Evolutionary conservation across 2,113 vertebrate genomes (phyloP).

Genomic region (Dolichotis patagonum): DNA sequence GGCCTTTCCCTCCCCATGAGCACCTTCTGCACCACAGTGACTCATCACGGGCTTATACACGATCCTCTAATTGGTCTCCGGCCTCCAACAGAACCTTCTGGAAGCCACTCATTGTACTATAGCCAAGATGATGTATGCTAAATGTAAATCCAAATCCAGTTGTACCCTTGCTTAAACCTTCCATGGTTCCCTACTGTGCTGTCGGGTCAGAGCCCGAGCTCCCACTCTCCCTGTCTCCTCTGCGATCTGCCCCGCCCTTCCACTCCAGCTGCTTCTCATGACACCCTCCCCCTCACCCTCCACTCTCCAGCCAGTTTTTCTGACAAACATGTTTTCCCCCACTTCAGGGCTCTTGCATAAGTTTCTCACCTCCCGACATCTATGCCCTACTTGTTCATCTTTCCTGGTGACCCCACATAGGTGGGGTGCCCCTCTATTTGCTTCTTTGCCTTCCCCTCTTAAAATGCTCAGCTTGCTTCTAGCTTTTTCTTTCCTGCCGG

Average conservation of each 20-base stretch:
- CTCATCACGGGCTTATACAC: not conserved
- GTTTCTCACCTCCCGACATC: not conserved
- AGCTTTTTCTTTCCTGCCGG: not conserved
- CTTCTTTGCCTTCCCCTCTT: not conserved
- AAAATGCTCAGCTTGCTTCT: not conserved
- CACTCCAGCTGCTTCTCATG: not conserved
- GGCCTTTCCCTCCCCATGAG: not conserved
- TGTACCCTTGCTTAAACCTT: not conserved
- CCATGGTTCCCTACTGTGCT: not conserved
- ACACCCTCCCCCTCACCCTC: not conserved
- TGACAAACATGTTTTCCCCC: conserved; percentile 25
- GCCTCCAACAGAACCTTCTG: not conserved
- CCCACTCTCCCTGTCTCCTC: not conserved
- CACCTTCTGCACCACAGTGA: not conserved
- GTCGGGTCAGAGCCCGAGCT: not conserved
- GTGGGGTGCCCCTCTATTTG: not conserved
- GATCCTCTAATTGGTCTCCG: not conserved
- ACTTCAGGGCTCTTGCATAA: conserved; percentile 7
- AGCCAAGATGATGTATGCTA: not conserved
- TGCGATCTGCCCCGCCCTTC: not conserved
- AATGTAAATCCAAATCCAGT: not conserved
- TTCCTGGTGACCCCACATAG: not conserved
- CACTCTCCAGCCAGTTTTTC: conserved; percentile 47
- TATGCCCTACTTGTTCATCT: not conserved
- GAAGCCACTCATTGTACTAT: not conserved